Evolutionary conservation across 2,797 vertebrate genomes (phyloP).

Genomic region (Pseudochromis fuscus): DNA sequence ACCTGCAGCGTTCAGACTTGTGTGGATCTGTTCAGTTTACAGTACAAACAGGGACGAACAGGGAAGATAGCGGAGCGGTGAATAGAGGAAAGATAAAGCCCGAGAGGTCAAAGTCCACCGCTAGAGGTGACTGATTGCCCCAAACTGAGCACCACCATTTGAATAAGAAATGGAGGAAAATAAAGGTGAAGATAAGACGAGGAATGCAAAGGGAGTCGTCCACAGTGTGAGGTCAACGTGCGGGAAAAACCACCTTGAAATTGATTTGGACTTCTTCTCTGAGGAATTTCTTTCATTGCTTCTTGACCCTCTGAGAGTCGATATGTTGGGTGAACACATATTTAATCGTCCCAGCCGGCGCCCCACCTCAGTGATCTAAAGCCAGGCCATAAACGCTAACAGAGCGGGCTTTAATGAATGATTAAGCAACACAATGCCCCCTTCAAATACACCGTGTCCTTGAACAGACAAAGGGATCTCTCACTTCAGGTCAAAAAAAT

Average conservation of each 20-base stretch:
- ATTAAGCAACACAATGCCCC: conserved; percentile 18
- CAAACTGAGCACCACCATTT: not conserved
- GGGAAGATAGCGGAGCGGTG: conserved; percentile 33
- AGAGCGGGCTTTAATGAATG: conserved; percentile 34
- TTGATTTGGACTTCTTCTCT: conserved; percentile 22
- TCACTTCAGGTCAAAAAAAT: not conserved
- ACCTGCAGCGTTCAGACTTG: not conserved
- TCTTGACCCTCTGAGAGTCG: not conserved
- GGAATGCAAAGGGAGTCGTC: conserved; percentile 65
- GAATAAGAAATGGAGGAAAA: conserved; percentile 32
- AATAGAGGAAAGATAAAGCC: conserved; percentile 56
- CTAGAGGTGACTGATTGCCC: conserved; percentile 44
- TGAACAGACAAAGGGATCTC: conserved; percentile 26
- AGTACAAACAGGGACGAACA: conserved; percentile 48
- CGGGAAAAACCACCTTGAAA: not conserved
- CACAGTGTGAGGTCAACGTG: conserved; percentile 44
- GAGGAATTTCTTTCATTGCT: conserved; percentile 24
- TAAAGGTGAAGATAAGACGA: conserved; percentile 47
- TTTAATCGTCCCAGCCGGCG: conserved; percentile 1
- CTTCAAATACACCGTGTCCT: conserved; percentile 35
- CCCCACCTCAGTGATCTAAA: conserved; percentile 15
- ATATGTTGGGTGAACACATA: conserved; percentile 9
- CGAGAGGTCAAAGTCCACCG: conserved; percentile 68
- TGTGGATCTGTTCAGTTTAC: conserved; percentile 39
- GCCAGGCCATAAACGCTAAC: conserved; percentile 43